Conservation (phyloP, 37 sponge, comb jelly and placozoan species). For the Axinella damicornis region DNA sequence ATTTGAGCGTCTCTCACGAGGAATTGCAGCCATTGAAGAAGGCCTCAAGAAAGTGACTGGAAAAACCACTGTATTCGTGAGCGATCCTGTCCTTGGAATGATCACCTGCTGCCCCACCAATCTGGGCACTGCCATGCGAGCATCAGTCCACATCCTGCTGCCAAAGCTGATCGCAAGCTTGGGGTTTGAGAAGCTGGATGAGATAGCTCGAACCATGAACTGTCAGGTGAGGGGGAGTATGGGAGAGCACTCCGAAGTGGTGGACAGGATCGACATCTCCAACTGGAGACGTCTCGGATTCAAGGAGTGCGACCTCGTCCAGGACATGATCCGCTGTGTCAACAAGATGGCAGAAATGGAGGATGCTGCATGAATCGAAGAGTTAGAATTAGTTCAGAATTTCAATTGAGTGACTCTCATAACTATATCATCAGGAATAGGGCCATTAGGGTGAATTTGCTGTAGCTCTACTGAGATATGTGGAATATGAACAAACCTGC, state of each 20-base stretch:
- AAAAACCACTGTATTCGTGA: conserved; percentile 46
- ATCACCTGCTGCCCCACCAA: conserved; percentile 80
- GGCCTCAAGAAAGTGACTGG: conserved; percentile 55
- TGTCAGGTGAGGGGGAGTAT: conserved; percentile 71
- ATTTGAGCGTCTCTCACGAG: conserved; percentile 59
- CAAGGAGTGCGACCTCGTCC: conserved; percentile 55
- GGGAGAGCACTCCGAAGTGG: conserved; percentile 71
- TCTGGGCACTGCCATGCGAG: conserved; percentile 76
- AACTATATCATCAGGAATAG: not conserved
- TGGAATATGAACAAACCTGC: too few species aligned
- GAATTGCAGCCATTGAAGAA: conserved; percentile 57
- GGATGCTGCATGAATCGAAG: too few species aligned
- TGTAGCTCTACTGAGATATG: too few species aligned
- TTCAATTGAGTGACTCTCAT: not conserved
- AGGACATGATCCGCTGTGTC: conserved; percentile 69
- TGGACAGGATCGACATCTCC: conserved; percentile 68
- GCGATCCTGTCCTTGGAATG: conserved; percentile 56
- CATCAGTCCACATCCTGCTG: conserved; percentile 63
- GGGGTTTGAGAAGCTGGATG: conserved; percentile 68
- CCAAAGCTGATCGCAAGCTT: conserved; percentile 55
- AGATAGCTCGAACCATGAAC: conserved; percentile 49
- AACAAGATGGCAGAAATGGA: conserved; percentile 52
- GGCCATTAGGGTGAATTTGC: too few species aligned
- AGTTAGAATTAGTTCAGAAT: too few species aligned
- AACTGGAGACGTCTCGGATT: conserved; percentile 78